Percentiles rank a stretch among this genome's conserved stretches.
Conservation (phyloP, 2,888 invertebrate species). For the Prionchulus punctatus region DNA sequence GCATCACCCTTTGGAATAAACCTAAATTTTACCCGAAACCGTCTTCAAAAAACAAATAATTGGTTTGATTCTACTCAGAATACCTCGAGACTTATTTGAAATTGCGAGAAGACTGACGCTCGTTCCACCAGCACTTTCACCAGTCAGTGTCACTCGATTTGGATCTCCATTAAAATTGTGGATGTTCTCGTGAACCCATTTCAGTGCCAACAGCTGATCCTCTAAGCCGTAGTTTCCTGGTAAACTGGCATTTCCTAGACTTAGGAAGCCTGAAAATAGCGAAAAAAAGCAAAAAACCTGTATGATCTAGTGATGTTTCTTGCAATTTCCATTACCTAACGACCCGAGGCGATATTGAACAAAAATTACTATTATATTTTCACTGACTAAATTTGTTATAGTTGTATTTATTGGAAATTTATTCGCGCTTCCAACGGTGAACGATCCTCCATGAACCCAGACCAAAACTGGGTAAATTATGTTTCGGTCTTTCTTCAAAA, state of each 20-base stretch:
- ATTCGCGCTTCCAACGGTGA: constrained; percentile 34
- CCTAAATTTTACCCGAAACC: too few species aligned
- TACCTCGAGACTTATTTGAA: constrained; percentile 12
- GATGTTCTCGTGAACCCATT: constrained; percentile 33
- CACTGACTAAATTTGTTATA: constrained; percentile 12
- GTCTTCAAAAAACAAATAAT: too few species aligned
- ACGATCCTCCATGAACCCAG: constrained; percentile 38
- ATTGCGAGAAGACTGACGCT: constrained; percentile 27
- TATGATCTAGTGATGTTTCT: too few species aligned
- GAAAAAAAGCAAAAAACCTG: too few species aligned
- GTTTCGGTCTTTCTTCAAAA: too few species aligned
- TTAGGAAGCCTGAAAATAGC: constrained; percentile 31
- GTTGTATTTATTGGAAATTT: constrained; percentile 26
- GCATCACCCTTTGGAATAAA: constrained; percentile 8
- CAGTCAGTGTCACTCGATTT: constrained; percentile 29
- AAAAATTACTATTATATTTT: constrained; percentile 40
- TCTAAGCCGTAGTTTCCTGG: constrained; percentile 34
- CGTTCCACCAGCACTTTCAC: constrained; percentile 34
- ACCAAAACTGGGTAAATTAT: constrained; percentile 37
- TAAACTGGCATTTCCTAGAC: constrained; percentile 24
- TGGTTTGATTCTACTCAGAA: too few species aligned
- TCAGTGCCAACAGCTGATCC: constrained; percentile 30
- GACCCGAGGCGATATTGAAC: constrained; percentile 41
- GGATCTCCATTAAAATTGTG: constrained; percentile 31
- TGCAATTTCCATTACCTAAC: constrained; percentile 37